Percentiles rank a stretch among this genome's conserved stretches.
phyloP scores from a whole-genome alignment of 2,113 vertebrate genomes.

The Scartelaos histophorus region DNA sequence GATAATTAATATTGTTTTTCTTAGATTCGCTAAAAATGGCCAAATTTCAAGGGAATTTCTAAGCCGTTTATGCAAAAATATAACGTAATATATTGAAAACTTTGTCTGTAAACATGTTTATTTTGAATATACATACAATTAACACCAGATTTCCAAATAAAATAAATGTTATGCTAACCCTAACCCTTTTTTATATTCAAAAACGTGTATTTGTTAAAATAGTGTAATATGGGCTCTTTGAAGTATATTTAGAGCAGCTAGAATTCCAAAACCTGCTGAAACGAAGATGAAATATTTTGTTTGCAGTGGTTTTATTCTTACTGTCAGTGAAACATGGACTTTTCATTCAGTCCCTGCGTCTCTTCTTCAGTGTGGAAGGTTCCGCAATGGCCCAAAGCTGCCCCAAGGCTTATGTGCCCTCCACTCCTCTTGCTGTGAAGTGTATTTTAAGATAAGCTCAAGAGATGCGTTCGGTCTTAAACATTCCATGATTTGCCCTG shows the following conservation, averaged over 20 bases:
- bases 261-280: not conserved
- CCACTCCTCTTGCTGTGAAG: not conserved
- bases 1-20: not conserved
- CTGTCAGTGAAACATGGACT: not conserved
- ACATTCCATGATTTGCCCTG: too few relatives aligned
- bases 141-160: too few relatives aligned
- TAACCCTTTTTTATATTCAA: too few relatives aligned
- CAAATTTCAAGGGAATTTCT: not conserved
- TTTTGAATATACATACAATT: not conserved
- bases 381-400: not conserved
- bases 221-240: too few relatives aligned
- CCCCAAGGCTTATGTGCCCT: not conserved
- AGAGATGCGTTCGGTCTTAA: not conserved
- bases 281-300: not conserved
- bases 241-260: not conserved
- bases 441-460: not conserved
- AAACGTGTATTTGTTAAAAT: too few relatives aligned
- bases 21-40: not conserved
- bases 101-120: not conserved
- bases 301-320: not conserved
- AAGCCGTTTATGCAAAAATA: not conserved
- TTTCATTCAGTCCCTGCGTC: not conserved
- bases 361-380: not conserved
- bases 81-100: not conserved
- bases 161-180: too few relatives aligned